These are phyloP conservation scores for Drosophila testacea DNA, from an alignment of 2,888 invertebrate genomes.

Conservation along the genomic window DNA sequence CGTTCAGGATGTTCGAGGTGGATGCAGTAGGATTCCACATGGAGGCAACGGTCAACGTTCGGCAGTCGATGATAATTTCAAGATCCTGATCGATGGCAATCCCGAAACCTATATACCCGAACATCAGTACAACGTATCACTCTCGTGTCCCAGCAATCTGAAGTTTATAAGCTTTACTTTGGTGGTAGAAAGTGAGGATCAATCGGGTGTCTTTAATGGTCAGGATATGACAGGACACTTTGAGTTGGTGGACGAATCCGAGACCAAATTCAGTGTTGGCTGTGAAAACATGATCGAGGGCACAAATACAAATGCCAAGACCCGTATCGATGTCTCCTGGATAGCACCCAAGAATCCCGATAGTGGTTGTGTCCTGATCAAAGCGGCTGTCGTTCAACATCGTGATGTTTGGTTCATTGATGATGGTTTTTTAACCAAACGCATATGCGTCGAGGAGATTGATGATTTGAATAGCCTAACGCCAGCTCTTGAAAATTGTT, in stretches of 20 bases:
- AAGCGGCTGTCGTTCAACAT: constrained; percentile 91
- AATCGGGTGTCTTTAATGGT: constrained; percentile 70
- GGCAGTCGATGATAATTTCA: constrained; percentile 89
- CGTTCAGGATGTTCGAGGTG: constrained; percentile 26
- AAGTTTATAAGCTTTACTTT: constrained; percentile 93
- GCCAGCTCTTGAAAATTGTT: constrained; percentile 90
- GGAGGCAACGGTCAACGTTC: constrained; percentile 85
- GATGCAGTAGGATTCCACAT: constrained; percentile 86
- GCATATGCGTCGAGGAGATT: constrained; percentile 90
- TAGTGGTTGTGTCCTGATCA: constrained; percentile 93
- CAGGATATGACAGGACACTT: constrained; percentile 87
- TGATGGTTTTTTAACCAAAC: constrained; percentile 90
- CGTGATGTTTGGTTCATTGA: constrained; percentile 92
- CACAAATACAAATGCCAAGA: constrained; percentile 91
- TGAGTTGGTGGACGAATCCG: constrained; percentile 89
- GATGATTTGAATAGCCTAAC: constrained; percentile 88
- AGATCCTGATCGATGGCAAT: constrained; percentile 89
- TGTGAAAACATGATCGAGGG: constrained; percentile 95
- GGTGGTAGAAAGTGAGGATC: constrained; percentile 89
- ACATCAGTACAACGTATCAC: constrained; percentile 89
- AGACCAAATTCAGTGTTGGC: constrained; percentile 90
- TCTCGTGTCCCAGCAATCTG: constrained; percentile 88
- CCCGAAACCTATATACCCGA: constrained; percentile 89
- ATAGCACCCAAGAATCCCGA: constrained; percentile 90
- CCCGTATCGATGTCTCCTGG: constrained; percentile 91